Base-by-base conservation (phyloP, 2,797 vertebrate species). In the Halcyon chelicuti region DNA sequence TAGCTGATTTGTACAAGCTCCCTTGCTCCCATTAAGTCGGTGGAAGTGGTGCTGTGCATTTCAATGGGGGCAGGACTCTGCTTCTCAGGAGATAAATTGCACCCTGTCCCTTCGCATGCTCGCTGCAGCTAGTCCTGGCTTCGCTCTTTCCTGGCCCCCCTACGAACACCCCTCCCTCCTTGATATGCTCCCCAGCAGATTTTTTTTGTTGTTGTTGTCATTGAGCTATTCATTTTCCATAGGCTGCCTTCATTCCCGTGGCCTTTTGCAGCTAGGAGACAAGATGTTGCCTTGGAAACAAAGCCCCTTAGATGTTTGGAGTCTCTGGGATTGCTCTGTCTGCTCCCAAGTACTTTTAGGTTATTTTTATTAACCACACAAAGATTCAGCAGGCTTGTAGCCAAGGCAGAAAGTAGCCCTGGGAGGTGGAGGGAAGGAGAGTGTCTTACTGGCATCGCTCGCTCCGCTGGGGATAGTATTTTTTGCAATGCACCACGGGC, bases 251-350 rank as follows among this genome's bases (percentile, higher is more conserved):
- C 88, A 80, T 96, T 97, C 95, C 82, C 51, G 72, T 96, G 96
- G 96, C 96, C 86, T 93, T 94, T 96, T 93, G 97, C 97, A 97
- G 97, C 97, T 96, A 97, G 97, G 97, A 98, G 95, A 98, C 97
- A 93, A 93, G 96, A 76, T 55, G 97, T 97, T 97, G 81, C 97
- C 98, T 97, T 97, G 97, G 98, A 88, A 97, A 98, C 98, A 95
- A 94, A 97, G 90, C 97, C 97, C 97, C 95, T 97, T 97, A 79
- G 93, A 97, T 96, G 96, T 73, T 92, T 95, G 94, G 96, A 94
- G 96, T 92, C 94, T 97, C 96, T 95, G 60, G 85, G 77, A 94
- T 96, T 93, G 88, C 94, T 91, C 81, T 82, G 88, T 83, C 92
- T 89, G 91, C 92, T 93, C 96, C 90, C 7, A 5, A 93, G 93